These are phyloP conservation scores for Mustelus asterias DNA, from an alignment of 2,113 vertebrate genomes.

Conservation along the genomic window DNA sequence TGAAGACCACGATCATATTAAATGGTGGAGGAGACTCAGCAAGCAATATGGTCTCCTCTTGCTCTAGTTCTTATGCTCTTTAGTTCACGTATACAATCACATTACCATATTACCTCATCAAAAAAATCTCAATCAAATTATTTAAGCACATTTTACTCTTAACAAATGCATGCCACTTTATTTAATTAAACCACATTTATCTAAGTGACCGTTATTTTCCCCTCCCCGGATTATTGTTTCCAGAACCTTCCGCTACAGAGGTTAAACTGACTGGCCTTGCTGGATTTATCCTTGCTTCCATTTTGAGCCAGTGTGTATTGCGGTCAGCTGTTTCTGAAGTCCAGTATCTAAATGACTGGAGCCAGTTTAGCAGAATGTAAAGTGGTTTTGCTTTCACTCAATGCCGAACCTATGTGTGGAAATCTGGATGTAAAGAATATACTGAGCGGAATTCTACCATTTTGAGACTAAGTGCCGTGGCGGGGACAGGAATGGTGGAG, in stretches of 20 bases:
- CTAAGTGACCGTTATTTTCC: not conserved
- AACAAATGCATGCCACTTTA: not conserved
- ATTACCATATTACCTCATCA: not conserved
- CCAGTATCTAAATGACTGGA: not conserved
- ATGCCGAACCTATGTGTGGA: too few relatives aligned
- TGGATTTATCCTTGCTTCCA: too few relatives aligned
- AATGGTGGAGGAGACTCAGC: not conserved
- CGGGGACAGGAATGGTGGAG: too few relatives aligned
- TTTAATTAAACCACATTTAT: not conserved
- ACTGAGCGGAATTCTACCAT: too few relatives aligned
- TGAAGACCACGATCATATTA: not conserved
- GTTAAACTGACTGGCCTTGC: not conserved
- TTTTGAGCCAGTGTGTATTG: not conserved
- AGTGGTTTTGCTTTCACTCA: too few relatives aligned
- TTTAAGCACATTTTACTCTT: not conserved
- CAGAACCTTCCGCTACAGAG: not conserved
- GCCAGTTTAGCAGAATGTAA: not conserved
- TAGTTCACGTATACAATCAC: not conserved
- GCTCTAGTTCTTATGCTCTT: not conserved
- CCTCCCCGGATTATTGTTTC: not conserved
- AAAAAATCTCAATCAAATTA: not conserved
- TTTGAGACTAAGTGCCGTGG: too few relatives aligned
- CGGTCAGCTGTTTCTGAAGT: not conserved
- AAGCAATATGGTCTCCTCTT: not conserved
- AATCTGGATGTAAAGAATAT: not conserved